Conservation (phyloP, 2,113 vertebrate species). For the Limanda limanda region DNA sequence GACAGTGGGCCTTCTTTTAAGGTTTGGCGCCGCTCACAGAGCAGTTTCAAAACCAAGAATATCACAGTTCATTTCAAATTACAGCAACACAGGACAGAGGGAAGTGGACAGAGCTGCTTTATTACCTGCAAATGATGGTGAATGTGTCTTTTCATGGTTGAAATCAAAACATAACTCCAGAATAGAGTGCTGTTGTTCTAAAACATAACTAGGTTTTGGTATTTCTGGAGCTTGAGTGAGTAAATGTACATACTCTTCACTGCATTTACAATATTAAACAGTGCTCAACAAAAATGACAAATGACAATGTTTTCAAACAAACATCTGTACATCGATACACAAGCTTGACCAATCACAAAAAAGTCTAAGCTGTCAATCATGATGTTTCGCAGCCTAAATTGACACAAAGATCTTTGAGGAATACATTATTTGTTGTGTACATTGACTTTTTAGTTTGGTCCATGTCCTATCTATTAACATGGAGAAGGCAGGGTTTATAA, state of each 20-base stretch:
- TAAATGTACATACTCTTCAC: background rate
- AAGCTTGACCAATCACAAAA: no score
- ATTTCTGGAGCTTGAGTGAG: background rate
- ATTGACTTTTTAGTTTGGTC: no score
- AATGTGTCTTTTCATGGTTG: constrained; percentile 3
- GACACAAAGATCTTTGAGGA: no score
- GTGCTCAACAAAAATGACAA: no score
- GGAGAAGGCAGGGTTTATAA: no score
- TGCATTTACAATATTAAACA: background rate
- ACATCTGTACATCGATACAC: no score
- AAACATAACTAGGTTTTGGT: background rate
- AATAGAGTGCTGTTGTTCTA: background rate
- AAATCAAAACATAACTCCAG: background rate
- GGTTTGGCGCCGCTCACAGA: constrained; percentile 31
- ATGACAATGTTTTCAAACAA: no score
- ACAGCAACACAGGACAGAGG: background rate
- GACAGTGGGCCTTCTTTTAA: constrained; percentile 11
- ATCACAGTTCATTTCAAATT: background rate
- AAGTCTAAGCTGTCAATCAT: no score
- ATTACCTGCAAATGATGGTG: background rate
- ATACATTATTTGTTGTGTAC: no score
- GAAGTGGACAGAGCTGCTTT: constrained; percentile 2
- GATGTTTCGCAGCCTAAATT: no score
- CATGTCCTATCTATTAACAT: no score
- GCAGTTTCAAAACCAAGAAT: constrained; percentile 34